Base-by-base conservation (phyloP, 2,797 vertebrate genomes). In the Eulemur albifrons region DNA sequence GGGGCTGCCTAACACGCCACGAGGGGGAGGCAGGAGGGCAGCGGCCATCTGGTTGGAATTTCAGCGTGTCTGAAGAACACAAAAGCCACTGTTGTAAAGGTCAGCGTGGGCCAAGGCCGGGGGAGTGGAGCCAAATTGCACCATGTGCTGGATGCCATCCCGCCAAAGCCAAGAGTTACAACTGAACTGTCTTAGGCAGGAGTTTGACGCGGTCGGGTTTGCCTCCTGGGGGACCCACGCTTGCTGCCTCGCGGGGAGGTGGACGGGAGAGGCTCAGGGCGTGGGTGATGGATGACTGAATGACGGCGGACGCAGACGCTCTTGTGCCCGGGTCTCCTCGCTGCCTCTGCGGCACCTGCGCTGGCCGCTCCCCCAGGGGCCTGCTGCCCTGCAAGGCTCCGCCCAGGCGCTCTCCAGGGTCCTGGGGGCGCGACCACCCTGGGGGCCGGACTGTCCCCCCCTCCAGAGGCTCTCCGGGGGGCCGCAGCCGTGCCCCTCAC, bases 91-190 rank as follows among this genome's bases (percentile, higher is more conserved):
- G 6, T 45, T 23, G 13, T 11, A 7, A 27, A 52, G 32, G 18
- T 38, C 38, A 67, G 13, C 38, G 5, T 5, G 7, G 50, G 23
- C 4, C 32, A 52, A 91, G 50, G 10, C 15, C 72, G 25, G 35
- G 48, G 45, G 5, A 38, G 43, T 32, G 1, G 27, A 2, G 38
- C 9, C 32, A 69, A 40, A 13, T 63, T 21, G 30, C 18, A 82
- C 4, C 13, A 2, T 0, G 23, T n/a, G 23, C 4, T 21, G 9
- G 8, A 40, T 11, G 17, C 43, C 65, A 2, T 25, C 25, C 30
- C 43, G 7, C 40, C 23, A 38, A 38, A 38, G 38, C 45, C 38
- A 30, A 57, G 32, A 15, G 32, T 38, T 48, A 14, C 54, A 10
- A 27, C 2, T 9, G n/a, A 7, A 32, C 25, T n/a, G 1, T 23